These are phyloP conservation scores for Platysternon megacephalum DNA, from an alignment of 2,113 vertebrate species.

Conservation along the genomic window DNA sequence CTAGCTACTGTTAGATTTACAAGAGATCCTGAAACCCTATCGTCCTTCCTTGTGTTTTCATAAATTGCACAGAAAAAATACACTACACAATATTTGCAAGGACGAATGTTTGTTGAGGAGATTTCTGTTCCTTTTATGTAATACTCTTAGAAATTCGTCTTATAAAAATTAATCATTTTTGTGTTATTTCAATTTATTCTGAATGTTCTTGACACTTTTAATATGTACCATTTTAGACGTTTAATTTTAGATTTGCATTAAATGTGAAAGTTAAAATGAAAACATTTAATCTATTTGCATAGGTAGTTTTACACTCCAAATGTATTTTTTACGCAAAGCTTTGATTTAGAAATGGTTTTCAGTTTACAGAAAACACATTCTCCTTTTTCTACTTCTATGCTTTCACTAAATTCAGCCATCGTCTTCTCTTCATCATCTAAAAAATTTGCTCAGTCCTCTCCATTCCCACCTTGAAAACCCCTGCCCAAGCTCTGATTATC, in stretches of 20 bases:
- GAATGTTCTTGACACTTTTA: background rate
- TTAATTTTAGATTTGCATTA: background rate
- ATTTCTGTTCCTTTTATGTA: constrained; percentile 1
- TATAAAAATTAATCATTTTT: constrained; percentile 1
- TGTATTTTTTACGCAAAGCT: background rate
- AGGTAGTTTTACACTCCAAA: background rate
- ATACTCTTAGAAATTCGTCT: background rate
- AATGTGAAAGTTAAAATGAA: background rate
- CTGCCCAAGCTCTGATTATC: background rate
- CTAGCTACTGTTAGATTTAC: constrained; percentile 70
- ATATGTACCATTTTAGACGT: background rate
- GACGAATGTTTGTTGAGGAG: background rate
- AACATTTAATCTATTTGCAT: background rate
- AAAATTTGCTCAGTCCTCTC: background rate
- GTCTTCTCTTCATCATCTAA: background rate
- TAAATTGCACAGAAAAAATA: constrained; percentile 58
- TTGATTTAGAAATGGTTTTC: background rate
- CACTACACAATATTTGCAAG: background rate
- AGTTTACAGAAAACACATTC: background rate
- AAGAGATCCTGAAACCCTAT: constrained; percentile 67
- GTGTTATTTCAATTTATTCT: background rate
- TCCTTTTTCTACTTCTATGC: background rate
- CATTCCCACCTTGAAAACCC: background rate
- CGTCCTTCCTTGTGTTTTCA: constrained; percentile 56
- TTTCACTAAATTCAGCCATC: background rate